Percentiles rank a stretch among this genome's conserved stretches.
Evolutionary conservation across 2,888 invertebrate species (phyloP).

Genomic region (Dromius quadrimaculatus): DNA sequence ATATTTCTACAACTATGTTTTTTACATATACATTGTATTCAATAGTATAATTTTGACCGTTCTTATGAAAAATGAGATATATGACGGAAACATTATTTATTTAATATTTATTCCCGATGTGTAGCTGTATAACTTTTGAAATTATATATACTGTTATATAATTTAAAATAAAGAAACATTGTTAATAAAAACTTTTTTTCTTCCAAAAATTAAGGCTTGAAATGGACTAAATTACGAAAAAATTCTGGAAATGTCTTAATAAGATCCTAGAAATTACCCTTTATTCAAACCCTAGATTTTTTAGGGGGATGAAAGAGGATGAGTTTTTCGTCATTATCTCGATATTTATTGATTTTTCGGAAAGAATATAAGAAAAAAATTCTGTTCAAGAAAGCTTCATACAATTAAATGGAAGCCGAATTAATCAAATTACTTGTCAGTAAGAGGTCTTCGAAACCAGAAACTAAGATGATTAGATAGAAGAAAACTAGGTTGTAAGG

Average conservation of each 20-base stretch:
- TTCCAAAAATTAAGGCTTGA: neutral
- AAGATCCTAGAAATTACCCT: too few species aligned
- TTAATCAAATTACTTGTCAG: too few species aligned
- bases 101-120: constrained; percentile 50
- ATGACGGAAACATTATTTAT: constrained; percentile 45
- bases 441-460: too few species aligned
- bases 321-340: too few species aligned
- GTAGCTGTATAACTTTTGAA: constrained; percentile 45
- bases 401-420: too few species aligned
- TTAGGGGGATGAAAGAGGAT: too few species aligned
- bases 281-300: too few species aligned
- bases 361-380: too few species aligned
- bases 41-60: constrained; percentile 27
- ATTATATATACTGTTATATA: constrained; percentile 49
- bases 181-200: constrained; percentile 32
- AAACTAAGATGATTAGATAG: too few species aligned
- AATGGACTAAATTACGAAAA: neutral
- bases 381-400: too few species aligned
- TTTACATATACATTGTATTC: constrained; percentile 43
- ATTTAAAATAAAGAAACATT: constrained; percentile 48
- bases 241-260: neutral
- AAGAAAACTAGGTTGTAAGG: too few species aligned
- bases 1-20: constrained; percentile 45
- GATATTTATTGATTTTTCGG: too few species aligned
- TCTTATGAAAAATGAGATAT: constrained; percentile 24